Evolutionary conservation across 2,797 vertebrate species (phyloP), one percentile per base, ranked within the genome.

Genomic region (Mastacembelus armatus): DNA sequence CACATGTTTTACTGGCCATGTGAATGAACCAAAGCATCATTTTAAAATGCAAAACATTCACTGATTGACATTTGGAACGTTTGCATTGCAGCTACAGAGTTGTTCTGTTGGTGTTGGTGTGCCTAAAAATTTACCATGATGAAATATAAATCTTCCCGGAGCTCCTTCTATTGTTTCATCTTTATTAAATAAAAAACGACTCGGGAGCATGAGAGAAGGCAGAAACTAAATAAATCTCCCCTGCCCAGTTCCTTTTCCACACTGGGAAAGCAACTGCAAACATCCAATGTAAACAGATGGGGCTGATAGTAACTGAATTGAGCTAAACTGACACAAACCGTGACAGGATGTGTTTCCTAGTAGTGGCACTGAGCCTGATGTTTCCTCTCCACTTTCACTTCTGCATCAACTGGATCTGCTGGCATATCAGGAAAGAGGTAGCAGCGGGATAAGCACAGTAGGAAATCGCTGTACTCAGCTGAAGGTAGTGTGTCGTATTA

Each of bases 261-360:
- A 65, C 47, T 68, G 55, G 76, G 71, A 79, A 77, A 74, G 69
- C 66, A 66, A 71, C 74, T 66, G 69, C 66, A 81, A 80, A 85
- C 77, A 84, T 82, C 78, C 78, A 84, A 16, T 66, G 79, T 86
- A 90, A 91, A 89, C 81, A 91, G 81, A 90, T 85, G 77, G 64
- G 54, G 55, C 65, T 66, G 84, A 88, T 85, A 74, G 72, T 86
- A 82, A 89, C 78, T 88, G 66, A 88, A 80, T 72, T 78, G 77
- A 84, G 74, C 60, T 86, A 65, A 83, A 76, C 64, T 77, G 88
- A 86, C 71, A 76, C 63, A 54, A 68, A 79, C 50, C 71, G 29
- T 85, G 85, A 78, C 64, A 73, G 45, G 63, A 79, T 35, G n/a
- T 15, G 60, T 75, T 83, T 81, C 56, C 72, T 55, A 27, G 45